Evolutionary conservation across 2,888 invertebrate species (phyloP).

Genomic region (Harpalus rubripes): DNA sequence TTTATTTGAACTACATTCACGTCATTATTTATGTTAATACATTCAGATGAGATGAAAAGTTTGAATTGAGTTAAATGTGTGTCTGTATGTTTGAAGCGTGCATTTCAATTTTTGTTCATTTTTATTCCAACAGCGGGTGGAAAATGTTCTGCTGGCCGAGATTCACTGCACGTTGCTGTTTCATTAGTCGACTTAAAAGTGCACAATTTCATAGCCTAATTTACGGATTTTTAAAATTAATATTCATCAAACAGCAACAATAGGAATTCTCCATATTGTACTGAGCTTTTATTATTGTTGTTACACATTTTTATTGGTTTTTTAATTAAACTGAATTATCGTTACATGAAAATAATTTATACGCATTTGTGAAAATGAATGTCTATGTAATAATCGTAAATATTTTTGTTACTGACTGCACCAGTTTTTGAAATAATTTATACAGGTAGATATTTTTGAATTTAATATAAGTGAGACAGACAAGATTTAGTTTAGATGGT

Average conservation of each 20-base stretch:
- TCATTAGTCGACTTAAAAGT: background rate
- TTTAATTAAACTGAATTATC: background rate
- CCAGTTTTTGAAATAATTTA: no score
- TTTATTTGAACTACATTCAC: constrained; percentile 26
- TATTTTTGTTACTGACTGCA: no score
- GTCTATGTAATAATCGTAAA: no score
- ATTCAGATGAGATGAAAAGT: constrained; percentile 27
- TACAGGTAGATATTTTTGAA: no score
- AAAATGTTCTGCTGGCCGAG: background rate
- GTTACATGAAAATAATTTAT: background rate
- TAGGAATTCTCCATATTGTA: background rate
- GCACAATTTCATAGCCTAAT: background rate
- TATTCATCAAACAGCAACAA: background rate
- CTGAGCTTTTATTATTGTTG: background rate
- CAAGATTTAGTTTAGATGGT: no score
- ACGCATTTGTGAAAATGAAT: background rate
- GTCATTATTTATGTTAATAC: constrained; percentile 28
- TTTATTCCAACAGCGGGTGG: background rate
- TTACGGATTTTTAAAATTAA: background rate
- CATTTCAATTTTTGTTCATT: constrained; percentile 35
- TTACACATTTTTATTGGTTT: background rate
- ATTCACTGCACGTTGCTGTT: constrained; percentile 17
- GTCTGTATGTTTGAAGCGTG: constrained; percentile 10
- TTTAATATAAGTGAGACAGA: no score
- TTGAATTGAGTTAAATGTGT: background rate